These are phyloP conservation scores for Tanypteryx hageni DNA, from an alignment of 2,888 invertebrate genomes.

Conservation along the genomic window DNA sequence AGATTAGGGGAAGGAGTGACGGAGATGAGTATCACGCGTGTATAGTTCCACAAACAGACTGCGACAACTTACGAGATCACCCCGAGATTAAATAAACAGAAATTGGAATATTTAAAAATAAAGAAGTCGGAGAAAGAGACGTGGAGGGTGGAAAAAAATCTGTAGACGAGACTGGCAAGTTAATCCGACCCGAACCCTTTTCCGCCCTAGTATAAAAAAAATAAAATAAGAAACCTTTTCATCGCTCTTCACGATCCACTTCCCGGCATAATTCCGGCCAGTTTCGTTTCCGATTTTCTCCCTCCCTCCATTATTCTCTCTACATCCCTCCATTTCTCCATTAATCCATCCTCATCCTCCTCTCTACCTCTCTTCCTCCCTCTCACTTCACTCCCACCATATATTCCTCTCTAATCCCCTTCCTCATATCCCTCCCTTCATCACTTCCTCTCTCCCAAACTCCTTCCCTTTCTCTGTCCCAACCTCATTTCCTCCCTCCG, in stretches of 20 bases:
- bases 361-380: too few relatives aligned
- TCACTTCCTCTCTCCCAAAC: too few relatives aligned
- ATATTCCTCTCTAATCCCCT: too few relatives aligned
- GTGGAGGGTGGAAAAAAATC: background rate
- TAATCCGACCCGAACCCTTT: background rate
- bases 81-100: conserved; percentile 19
- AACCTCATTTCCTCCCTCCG: background rate
- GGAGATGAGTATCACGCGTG: background rate
- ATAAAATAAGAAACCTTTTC: background rate
- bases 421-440: too few relatives aligned
- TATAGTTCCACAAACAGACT: conserved; percentile 6
- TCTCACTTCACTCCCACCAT: too few relatives aligned
- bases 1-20: background rate
- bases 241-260: background rate
- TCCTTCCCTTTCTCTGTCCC: background rate
- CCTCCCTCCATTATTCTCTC: background rate
- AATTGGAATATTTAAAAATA: background rate
- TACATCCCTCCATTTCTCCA: too few relatives aligned
- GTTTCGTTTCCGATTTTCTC: background rate
- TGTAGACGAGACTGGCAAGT: background rate
- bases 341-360: too few relatives aligned
- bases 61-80: background rate
- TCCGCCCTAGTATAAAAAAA: background rate
- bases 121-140: background rate
- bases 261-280: background rate